These are phyloP conservation scores for Dendrophyllia cribrosa DNA, from an alignment of 64 coral and sea anemone species.

Conservation along the genomic window DNA sequence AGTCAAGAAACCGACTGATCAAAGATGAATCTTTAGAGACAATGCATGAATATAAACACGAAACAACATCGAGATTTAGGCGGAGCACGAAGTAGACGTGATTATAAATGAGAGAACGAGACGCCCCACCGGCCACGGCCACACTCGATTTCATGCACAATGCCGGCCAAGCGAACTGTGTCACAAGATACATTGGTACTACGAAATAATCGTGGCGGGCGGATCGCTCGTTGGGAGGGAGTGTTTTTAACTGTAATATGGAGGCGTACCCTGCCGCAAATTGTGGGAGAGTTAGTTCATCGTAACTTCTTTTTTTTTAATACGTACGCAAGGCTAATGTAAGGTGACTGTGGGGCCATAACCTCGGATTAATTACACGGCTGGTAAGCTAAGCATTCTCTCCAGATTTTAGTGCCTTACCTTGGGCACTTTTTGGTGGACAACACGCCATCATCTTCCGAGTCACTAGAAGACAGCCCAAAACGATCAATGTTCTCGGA, in stretches of 20 bases:
- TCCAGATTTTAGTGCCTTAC: slow-evolving; percentile 11
- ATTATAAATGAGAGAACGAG: slow-evolving; percentile 13
- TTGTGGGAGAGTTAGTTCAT: slow-evolving; percentile 22
- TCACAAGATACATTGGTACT: slow-evolving; percentile 31
- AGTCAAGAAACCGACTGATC: background rate
- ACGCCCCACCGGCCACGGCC: slow-evolving; percentile 11
- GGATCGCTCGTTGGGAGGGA: background rate
- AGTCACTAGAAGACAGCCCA: background rate
- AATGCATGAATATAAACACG: slow-evolving; percentile 1
- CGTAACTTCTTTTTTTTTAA: background rate
- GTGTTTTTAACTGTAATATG: background rate
- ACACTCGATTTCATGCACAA: slow-evolving; percentile 49
- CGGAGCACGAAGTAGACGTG: background rate
- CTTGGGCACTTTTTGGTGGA: background rate
- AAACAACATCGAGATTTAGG: slow-evolving; percentile 20
- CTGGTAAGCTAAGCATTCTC: slow-evolving; percentile 33
- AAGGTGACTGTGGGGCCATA: slow-evolving; percentile 44
- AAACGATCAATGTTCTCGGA: background rate
- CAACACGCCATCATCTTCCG: background rate
- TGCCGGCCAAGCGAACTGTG: slow-evolving; percentile 20
- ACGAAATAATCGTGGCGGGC: slow-evolving; percentile 1
- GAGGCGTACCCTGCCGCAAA: slow-evolving; percentile 38
- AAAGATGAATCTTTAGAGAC: background rate
- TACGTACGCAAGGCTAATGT: background rate
- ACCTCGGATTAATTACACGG: background rate